Evolutionary conservation across 2,113 vertebrate genomes (phyloP).

Genomic region (Pundamilia nyererei): DNA sequence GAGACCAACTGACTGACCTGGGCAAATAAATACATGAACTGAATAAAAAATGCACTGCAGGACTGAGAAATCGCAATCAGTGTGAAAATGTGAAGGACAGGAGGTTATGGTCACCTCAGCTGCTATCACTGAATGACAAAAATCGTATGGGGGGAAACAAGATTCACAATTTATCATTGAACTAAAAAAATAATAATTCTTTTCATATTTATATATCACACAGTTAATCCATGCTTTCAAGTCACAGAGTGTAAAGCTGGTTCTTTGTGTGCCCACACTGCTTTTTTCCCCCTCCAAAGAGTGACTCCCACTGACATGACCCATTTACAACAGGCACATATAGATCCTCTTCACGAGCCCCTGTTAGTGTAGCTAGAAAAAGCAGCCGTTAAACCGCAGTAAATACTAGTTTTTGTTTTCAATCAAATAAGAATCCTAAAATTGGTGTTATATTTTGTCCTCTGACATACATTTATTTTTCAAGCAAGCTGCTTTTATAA

Average conservation of each 20-base stretch:
- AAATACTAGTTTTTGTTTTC: not conserved
- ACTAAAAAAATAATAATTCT: not conserved
- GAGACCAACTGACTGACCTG: not conserved
- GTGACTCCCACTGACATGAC: not conserved
- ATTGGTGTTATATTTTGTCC: not conserved
- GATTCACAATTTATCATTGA: not conserved
- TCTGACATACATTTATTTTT: not conserved
- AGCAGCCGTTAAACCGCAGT: not conserved
- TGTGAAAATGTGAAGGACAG: conserved; percentile 34
- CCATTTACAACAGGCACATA: conserved; percentile 8
- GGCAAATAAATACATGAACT: not conserved
- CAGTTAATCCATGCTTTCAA: not conserved
- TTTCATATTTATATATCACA: not conserved
- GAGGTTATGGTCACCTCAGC: not conserved
- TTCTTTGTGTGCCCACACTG: not conserved
- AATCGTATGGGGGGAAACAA: not conserved
- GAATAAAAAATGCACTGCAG: not conserved
- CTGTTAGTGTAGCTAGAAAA: not conserved
- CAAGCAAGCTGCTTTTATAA: not conserved
- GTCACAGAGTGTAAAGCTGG: not conserved
- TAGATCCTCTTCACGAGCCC: not conserved
- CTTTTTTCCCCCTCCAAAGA: not conserved
- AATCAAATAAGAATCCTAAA: not conserved
- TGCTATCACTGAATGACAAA: not conserved
- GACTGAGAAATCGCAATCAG: conserved; percentile 27